Conservation (phyloP, 2,797 vertebrate genomes). For the Notamacropus eugenii region DNA sequence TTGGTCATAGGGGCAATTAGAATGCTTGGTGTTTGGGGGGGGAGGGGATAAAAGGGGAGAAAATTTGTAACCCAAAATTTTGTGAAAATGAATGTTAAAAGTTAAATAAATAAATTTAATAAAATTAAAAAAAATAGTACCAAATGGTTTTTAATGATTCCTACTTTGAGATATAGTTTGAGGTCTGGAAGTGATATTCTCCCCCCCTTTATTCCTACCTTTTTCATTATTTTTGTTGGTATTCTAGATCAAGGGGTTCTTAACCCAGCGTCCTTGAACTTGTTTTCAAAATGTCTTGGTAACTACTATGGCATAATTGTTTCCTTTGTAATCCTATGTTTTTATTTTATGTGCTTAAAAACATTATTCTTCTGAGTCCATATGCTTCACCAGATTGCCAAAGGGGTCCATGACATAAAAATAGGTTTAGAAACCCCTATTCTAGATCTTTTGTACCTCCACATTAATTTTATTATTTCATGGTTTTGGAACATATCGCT, state of each 20-base stretch:
- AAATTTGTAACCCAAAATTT: no score
- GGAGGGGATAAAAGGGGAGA: no score
- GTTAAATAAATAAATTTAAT: no score
- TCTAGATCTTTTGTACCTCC: background rate
- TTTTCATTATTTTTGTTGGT: background rate
- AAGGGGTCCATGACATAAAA: background rate
- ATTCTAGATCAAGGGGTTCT: background rate
- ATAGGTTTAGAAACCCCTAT: background rate
- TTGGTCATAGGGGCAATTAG: no score
- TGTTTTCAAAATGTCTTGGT: background rate
- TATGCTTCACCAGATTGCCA: background rate
- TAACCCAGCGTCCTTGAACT: background rate
- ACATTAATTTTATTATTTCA: background rate
- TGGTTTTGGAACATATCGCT: background rate
- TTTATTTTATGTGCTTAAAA: background rate
- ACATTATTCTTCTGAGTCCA: background rate
- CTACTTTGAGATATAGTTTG: no score
- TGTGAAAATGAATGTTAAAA: no score
- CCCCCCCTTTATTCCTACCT: no score
- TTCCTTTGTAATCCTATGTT: background rate
- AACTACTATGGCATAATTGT: background rate
- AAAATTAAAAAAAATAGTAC: no score
- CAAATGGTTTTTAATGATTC: no score
- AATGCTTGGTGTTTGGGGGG: no score
- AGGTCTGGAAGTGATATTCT: no score